Evolutionary conservation across 2,888 invertebrate genomes (phyloP), one percentile per base, ranked within the genome.

Genomic region (Drosophila prolongata): DNA sequence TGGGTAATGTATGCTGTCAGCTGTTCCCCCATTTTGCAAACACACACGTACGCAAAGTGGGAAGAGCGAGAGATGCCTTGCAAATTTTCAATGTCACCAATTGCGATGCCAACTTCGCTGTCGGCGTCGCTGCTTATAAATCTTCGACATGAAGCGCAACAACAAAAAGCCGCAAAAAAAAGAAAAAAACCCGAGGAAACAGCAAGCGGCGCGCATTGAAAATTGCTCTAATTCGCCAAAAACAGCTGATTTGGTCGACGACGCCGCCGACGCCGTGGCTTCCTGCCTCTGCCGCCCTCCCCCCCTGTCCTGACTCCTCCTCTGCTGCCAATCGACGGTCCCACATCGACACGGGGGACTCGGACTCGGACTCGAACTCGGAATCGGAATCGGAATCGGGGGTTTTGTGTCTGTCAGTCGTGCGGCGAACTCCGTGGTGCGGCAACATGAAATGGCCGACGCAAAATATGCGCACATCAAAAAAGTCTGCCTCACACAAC

Each of bases 181-280:
- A 11, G 16, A 54, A 70, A 55, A 61, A 75, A 68, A 27, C 56
- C 40, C 2, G 64, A 42, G 55, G 49, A 75, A 69, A 79, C 59
- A 57, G 56, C 72, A 84, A 79, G 75, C 70, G 69, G 70, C 77
- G 80, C 79, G 80, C 88, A 83, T 88, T 86, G 89, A 80, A 86
- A 86, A 89, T 87, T 89, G 86, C 86, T 86, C 86, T 86, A 86
- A 86, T 86, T 86, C 80, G 89, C 87, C 83, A 86, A 83, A 86
- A 86, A 89, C 86, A 86, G 86, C 86, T 86, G 86, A 88, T 89
- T 87, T 86, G 69, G 77, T 79, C 60, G 60, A 42, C 67, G 73
- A 58, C 49, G 52, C 19, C 57, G 67, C 34, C 34, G 44, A 37
- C 43, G 61, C 60, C 54, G 68, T 47, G 71, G 78, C 78, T 86